These are phyloP conservation scores for Pteronotus mesoamericanus DNA, from an alignment of 2,797 vertebrate genomes.

Conservation along the genomic window DNA sequence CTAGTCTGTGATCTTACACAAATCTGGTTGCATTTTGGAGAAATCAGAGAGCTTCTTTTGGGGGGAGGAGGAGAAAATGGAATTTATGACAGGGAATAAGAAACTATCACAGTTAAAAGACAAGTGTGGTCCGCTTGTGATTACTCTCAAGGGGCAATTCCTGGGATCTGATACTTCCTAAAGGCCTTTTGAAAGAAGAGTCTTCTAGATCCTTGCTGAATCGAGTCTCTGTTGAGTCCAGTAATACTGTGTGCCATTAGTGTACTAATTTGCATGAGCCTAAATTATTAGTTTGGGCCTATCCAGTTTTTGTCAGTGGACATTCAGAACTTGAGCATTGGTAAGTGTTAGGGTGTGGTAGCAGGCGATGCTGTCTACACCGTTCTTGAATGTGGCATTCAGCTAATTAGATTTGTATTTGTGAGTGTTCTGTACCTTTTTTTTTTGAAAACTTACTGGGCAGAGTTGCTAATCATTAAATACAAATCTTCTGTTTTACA, in stretches of 20 bases:
- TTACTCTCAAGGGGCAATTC: background rate
- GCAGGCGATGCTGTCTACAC: background rate
- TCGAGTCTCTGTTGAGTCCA: background rate
- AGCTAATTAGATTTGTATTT: background rate
- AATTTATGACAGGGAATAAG: background rate
- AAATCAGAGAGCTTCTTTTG: constrained; percentile 14
- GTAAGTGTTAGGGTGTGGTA: background rate
- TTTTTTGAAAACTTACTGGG: background rate
- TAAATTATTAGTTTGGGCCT: background rate
- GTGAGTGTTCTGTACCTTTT: background rate
- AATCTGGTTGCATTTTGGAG: background rate
- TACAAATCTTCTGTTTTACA: constrained; percentile 15
- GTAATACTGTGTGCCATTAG: background rate
- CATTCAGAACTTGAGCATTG: background rate
- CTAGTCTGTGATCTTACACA: constrained; percentile 8
- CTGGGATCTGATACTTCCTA: background rate
- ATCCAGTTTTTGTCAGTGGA: background rate
- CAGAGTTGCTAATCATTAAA: background rate
- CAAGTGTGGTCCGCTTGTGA: background rate
- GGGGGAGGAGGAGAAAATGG: background rate
- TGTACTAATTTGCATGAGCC: background rate
- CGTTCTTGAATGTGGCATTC: background rate
- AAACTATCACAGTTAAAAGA: background rate
- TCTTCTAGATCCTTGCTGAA: background rate
- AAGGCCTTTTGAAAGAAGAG: background rate